Evolutionary conservation across 2,797 vertebrate genomes (phyloP), one percentile per base, ranked within the genome.

Genomic region (Myotis vivesi): DNA sequence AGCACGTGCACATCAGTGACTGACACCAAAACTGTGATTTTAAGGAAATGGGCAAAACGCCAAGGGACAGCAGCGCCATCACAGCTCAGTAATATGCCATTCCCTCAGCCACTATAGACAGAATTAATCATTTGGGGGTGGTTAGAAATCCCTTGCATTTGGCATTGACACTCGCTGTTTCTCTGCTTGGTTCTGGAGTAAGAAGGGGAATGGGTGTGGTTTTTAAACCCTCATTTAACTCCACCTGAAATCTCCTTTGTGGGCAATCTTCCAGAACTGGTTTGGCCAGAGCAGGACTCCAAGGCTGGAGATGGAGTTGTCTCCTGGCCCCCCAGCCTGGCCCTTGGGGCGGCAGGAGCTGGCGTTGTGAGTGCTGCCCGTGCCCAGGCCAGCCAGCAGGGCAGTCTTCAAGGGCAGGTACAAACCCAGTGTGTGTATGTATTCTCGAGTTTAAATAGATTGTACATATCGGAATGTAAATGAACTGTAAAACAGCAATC

Each of bases 391-490:
- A 76, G 97, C 84, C 71, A 87, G 96, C 96, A 94, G 95, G 96
- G 71, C 95, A 85, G 23, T 94, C 90, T 97, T 89, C 95, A 87
- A 5, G 97, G 98, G 97, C 98, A 91, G 97, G 97, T 97, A 97
- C 98, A 98, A 98, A 98, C 98, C 98, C 98, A 95, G 44, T 62
- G 98, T 98, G 98, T 98, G 97, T 98, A 98, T 98, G 98, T 98
- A 97, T 98, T 98, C 98, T 98, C 98, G 98, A 97, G 96, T 98
- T 98, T 98, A 98, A 98, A 98, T 97, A 98, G 98, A 98, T 94
- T 99, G 99, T 99, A 99, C 98, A 99, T 99, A 99, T 97, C 96
- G 96, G 97, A 98, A 97, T 99, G 98, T 99, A 99, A 99, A 99
- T 99, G 97, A 98, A 98, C 97, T 98, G 98, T 98, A 99, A 96